A percentile compares a stretch with the other conserved stretches of the same genome.
Conservation (phyloP, 2,797 vertebrate genomes). For the Pangasius sanitwongsei region DNA sequence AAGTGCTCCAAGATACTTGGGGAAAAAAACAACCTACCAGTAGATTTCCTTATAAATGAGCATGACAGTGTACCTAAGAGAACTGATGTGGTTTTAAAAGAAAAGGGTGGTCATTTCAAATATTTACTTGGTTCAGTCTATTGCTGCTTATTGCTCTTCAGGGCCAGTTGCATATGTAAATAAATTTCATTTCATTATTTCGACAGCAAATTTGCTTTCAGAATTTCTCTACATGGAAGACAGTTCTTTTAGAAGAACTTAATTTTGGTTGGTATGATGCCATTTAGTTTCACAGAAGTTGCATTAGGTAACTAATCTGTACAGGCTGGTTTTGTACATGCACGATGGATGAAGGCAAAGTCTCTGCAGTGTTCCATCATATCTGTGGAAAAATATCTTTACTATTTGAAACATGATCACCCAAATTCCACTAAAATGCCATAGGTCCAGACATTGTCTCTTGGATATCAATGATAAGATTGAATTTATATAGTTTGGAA, state of each 20-base stretch:
- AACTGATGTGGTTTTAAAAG: not conserved
- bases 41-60: not conserved
- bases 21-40: not conserved
- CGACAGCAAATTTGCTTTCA: not conserved
- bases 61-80: not conserved
- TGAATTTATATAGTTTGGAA: not conserved
- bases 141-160: not conserved
- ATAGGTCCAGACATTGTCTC: not conserved
- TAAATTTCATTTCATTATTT: not conserved
- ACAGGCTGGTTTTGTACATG: not conserved
- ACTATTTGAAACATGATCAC: not conserved
- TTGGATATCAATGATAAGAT: not conserved
- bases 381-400: not conserved
- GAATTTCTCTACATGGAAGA: not conserved
- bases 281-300: not conserved
- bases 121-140: not conserved
- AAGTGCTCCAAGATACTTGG: not conserved
- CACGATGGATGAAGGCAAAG: not conserved
- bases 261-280: not conserved
- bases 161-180: not conserved
- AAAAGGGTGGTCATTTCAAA: not conserved
- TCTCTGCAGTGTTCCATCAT: not conserved
- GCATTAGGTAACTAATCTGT: not conserved
- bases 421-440: not conserved
- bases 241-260: not conserved